Evolutionary conservation across 2,888 invertebrate species (phyloP).

Genomic region (Drosophila histrio): DNA sequence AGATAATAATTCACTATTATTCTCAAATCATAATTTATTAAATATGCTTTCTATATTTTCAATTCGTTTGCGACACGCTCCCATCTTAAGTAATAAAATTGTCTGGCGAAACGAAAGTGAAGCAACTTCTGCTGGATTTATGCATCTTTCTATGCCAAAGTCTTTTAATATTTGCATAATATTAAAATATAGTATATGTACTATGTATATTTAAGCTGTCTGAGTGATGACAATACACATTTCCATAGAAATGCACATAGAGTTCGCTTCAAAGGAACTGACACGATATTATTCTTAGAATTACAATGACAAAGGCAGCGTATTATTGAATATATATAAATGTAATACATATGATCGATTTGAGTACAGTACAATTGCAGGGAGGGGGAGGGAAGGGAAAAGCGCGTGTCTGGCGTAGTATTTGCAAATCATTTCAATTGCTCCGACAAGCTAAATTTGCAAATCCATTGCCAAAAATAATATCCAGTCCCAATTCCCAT

Average conservation of each 20-base stretch:
- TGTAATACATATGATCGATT: background rate
- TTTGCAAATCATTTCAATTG: slow-evolving; percentile 38
- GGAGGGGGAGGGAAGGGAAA: too few relatives aligned
- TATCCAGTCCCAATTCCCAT: background rate
- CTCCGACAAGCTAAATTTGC: slow-evolving; percentile 27
- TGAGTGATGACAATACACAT: background rate
- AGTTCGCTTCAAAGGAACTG: background rate
- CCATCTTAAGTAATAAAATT: too few relatives aligned
- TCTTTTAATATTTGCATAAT: background rate
- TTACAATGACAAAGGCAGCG: slow-evolving; percentile 16
- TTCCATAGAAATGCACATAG: background rate
- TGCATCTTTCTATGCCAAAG: background rate
- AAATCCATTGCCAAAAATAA: slow-evolving; percentile 27
- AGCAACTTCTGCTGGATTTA: background rate
- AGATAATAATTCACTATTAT: too few relatives aligned
- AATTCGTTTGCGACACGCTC: too few relatives aligned
- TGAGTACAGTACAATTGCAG: background rate
- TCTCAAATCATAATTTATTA: too few relatives aligned
- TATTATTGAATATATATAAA: background rate
- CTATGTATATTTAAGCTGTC: too few relatives aligned
- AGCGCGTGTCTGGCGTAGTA: background rate
- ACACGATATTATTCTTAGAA: background rate
- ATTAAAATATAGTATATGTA: background rate
- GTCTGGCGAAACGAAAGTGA: background rate
- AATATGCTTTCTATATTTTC: too few relatives aligned